Evolutionary conservation across 2,113 vertebrate species (phyloP).

Genomic region (Scartelaos histophorus): DNA sequence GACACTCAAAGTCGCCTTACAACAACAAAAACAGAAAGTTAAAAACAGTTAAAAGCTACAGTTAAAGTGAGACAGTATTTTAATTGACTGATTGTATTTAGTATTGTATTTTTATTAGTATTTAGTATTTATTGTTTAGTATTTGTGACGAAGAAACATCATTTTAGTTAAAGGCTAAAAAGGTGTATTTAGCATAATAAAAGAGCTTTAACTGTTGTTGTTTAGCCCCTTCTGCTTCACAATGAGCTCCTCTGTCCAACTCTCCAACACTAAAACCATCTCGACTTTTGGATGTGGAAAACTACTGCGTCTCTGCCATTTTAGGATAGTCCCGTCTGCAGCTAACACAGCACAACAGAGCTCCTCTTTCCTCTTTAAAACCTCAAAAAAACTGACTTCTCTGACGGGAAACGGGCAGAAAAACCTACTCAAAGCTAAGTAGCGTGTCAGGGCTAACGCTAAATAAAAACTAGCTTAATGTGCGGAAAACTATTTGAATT

Average conservation of each 20-base stretch:
- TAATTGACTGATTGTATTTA: no score
- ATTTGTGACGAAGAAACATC: neutral
- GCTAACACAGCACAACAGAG: slow-evolving; percentile 51
- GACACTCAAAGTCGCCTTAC: no score
- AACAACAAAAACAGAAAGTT: no score
- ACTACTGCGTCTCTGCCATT: slow-evolving; percentile 28
- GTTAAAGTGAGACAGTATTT: no score
- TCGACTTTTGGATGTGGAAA: slow-evolving; percentile 56
- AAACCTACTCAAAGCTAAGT: neutral
- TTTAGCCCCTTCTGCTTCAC: neutral
- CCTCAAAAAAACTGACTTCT: neutral
- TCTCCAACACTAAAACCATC: neutral
- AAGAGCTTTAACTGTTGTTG: neutral
- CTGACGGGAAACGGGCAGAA: slow-evolving; percentile 18
- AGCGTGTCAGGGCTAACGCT: neutral
- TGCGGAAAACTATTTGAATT: slow-evolving; percentile 57
- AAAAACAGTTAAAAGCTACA: no score
- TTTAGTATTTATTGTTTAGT: no score
- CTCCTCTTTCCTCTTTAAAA: slow-evolving; percentile 42
- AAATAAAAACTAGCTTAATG: slow-evolving; percentile 7
- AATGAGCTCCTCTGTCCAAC: slow-evolving; percentile 24
- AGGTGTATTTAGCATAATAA: neutral
- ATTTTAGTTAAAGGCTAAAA: neutral
- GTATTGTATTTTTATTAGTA: no score
- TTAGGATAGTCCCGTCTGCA: slow-evolving; percentile 29